Percentiles rank a stretch among this genome's conserved stretches.
Conservation (phyloP, 2,888 invertebrate genomes). For the Ochlodes sylvanus region DNA sequence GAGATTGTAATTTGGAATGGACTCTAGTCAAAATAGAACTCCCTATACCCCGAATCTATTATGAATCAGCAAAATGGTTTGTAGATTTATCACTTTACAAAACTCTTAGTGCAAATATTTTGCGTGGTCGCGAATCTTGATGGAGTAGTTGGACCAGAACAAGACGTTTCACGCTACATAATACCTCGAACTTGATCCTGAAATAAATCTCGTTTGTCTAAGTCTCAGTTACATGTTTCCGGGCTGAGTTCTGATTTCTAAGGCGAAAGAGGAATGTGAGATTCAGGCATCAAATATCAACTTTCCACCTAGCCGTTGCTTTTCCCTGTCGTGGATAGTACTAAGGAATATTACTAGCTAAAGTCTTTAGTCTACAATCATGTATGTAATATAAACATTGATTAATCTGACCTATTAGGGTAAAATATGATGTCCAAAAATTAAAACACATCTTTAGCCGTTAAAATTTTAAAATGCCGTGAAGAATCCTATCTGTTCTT, state of each 20-base stretch:
- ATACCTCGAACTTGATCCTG: conserved; percentile 35
- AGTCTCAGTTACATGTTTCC: conserved; percentile 35
- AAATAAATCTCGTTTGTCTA: conserved; percentile 26
- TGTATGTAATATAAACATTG: too few relatives aligned
- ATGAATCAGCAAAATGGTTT: too few relatives aligned
- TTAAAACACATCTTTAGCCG: too few relatives aligned
- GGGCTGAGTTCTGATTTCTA: conserved; percentile 33
- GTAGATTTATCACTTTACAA: too few relatives aligned
- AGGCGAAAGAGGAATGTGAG: conserved; percentile 30
- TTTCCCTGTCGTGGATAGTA: conserved; percentile 11
- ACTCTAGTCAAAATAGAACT: too few relatives aligned
- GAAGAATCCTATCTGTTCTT: too few relatives aligned
- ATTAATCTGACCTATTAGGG: too few relatives aligned
- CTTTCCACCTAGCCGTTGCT: conserved; percentile 29
- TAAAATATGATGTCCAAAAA: too few relatives aligned
- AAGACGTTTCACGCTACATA: neutral
- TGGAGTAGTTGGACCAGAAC: neutral
- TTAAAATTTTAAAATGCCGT: too few relatives aligned
- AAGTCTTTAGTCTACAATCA: too few relatives aligned
- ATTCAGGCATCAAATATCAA: conserved; percentile 33
- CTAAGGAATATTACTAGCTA: neutral
- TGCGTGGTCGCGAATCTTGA: neutral
- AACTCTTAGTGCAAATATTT: neutral
- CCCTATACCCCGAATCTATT: too few relatives aligned
- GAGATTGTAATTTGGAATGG: too few relatives aligned